These are phyloP conservation scores for Drosophila subpulchrella DNA, from an alignment of 1,140 invertebrate genomes.

Conservation along the genomic window DNA sequence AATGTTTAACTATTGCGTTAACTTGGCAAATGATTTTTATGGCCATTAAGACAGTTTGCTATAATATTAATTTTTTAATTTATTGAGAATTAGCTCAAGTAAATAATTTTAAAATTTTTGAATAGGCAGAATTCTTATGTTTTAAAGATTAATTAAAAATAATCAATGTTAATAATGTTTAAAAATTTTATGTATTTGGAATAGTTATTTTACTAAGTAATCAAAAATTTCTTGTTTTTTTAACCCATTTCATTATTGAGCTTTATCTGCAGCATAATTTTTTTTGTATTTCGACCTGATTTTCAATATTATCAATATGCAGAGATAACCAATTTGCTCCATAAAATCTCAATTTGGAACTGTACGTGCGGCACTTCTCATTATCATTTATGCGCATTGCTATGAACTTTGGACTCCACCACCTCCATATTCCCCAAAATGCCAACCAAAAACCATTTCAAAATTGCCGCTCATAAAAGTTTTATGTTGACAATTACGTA, in stretches of 20 bases:
- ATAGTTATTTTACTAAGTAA: background rate
- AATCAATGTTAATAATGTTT: no score
- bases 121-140: no score
- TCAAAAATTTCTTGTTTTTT: no score
- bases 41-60: no score
- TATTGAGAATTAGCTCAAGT: no score
- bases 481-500: constrained; percentile 70
- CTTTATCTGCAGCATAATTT: background rate
- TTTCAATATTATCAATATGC: background rate
- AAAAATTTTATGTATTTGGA: background rate
- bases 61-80: no score
- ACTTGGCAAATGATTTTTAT: no score
- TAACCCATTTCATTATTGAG: background rate
- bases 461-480: constrained; percentile 82
- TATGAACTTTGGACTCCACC: constrained; percentile 32
- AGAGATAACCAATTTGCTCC: constrained; percentile 1
- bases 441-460: constrained; percentile 49
- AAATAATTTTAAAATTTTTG: no score
- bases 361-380: constrained; percentile 13
- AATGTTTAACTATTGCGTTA: no score
- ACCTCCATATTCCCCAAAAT: background rate
- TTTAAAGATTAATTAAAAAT: no score
- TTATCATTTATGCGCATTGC: constrained; percentile 58
- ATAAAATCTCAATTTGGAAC: constrained; percentile 2
- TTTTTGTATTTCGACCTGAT: background rate